Conservation (phyloP, 1,140 invertebrate species). For the Asobara japonica region DNA sequence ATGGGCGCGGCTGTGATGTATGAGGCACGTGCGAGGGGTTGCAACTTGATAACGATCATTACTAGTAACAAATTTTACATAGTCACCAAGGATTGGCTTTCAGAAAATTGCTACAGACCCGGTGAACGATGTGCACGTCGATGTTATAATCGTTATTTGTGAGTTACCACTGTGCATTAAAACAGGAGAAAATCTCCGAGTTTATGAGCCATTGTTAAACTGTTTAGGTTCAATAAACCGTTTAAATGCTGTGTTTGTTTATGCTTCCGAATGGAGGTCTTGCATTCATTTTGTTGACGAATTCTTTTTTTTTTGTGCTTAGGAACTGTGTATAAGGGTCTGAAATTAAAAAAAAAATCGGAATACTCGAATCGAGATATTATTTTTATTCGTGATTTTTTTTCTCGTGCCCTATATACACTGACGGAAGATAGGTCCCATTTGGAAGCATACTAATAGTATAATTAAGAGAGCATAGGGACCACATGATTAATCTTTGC, state of each 20-base stretch:
- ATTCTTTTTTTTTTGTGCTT: too few species aligned
- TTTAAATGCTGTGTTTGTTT: not conserved
- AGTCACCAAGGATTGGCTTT: conserved; percentile 59
- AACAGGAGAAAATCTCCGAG: not conserved
- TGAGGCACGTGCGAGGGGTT: conserved; percentile 52
- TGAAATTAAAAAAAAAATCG: too few species aligned
- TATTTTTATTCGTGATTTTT: too few species aligned
- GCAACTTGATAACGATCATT: conserved; percentile 60
- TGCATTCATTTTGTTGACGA: too few species aligned
- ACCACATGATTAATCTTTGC: too few species aligned
- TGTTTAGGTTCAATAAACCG: not conserved
- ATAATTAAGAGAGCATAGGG: too few species aligned
- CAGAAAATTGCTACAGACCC: conserved; percentile 50
- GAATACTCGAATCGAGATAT: too few species aligned
- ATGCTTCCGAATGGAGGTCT: too few species aligned
- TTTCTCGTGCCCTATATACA: too few species aligned
- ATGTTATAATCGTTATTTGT: conserved; percentile 46
- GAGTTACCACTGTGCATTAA: conserved; percentile 39
- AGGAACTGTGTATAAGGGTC: too few species aligned
- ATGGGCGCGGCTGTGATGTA: conserved; percentile 47
- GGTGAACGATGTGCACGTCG: conserved; percentile 36
- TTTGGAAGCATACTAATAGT: too few species aligned
- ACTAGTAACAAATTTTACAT: conserved; percentile 62
- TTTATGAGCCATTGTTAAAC: not conserved
- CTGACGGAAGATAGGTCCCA: too few species aligned